Evolutionary conservation across 37 sponge, comb jelly and placozoan species (phyloP).

Genomic region (Diacarnus erythraeanus): DNA sequence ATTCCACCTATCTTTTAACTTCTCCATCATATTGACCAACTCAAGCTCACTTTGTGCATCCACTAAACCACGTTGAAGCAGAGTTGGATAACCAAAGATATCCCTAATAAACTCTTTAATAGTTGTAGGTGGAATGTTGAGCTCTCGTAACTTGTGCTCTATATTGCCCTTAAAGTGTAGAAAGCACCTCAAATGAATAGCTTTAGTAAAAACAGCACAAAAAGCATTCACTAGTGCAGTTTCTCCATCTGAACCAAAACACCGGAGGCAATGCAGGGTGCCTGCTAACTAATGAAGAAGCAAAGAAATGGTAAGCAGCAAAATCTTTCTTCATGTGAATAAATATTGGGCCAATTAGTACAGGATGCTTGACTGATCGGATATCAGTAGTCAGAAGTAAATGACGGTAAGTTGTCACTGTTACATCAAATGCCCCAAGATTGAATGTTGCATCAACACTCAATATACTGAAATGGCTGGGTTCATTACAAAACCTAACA

Average conservation of each 20-base stretch:
- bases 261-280: background rate
- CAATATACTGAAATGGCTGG: background rate
- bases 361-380: background rate
- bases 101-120: constrained; percentile 1
- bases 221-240: constrained; percentile 11
- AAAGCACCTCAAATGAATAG: constrained; percentile 26
- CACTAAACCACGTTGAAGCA: constrained; percentile 20
- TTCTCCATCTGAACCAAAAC: constrained; percentile 25
- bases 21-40: background rate
- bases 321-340: constrained; percentile 22
- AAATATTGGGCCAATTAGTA: constrained; percentile 30
- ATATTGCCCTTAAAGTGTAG: constrained; percentile 21
- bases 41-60: background rate
- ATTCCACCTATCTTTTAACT: constrained; percentile 11
- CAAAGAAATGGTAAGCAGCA: constrained; percentile 27
- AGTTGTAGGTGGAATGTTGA: constrained; percentile 1
- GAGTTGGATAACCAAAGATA: constrained; percentile 16
- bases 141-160: constrained; percentile 10
- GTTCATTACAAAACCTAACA: constrained; percentile 2
- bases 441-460: constrained; percentile 33
- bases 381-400: background rate
- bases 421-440: constrained; percentile 25
- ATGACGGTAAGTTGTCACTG: constrained; percentile 17
- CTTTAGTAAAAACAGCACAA: background rate
- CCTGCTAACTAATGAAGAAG: constrained; percentile 19